Percentiles rank a stretch among this genome's conserved stretches.
phyloP scores from a whole-genome alignment of 2,888 invertebrate genomes.

The Ceriagrion tenellum region DNA sequence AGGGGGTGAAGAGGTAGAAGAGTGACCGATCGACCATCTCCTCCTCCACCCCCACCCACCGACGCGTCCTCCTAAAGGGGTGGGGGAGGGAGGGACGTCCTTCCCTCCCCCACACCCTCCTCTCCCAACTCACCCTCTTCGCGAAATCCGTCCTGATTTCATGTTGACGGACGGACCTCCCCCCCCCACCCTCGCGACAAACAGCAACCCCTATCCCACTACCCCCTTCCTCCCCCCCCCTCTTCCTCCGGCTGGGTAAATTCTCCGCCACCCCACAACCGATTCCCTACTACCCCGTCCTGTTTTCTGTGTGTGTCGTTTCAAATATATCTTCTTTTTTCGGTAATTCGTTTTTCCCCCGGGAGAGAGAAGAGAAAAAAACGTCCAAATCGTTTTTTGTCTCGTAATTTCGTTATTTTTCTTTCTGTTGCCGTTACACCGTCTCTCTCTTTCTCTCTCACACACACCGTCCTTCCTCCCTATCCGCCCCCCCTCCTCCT shows the following conservation, averaged over 20 bases:
- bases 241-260: too few relatives aligned
- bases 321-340: conserved; percentile 67
- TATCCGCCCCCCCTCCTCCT: not conserved
- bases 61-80: too few relatives aligned
- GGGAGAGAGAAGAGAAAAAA: conserved; percentile 51
- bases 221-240: too few relatives aligned
- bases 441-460: conserved; percentile 5
- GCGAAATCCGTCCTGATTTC: conserved; percentile 35
- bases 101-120: too few relatives aligned
- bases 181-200: not conserved
- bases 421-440: conserved; percentile 66
- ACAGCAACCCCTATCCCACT: not conserved
- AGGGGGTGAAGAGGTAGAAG: too few relatives aligned
- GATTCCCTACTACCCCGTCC: not conserved
- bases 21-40: not conserved
- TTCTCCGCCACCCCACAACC: too few relatives aligned
- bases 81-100: too few relatives aligned
- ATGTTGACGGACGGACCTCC: not conserved
- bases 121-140: not conserved
- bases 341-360: conserved; percentile 64
- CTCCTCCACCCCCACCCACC: too few relatives aligned
- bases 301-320: conserved; percentile 65
- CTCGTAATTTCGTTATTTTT: conserved; percentile 68
- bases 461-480: not conserved
- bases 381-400: conserved; percentile 66